Conservation (phyloP, 1,140 invertebrate species). For the Drosophila chauvacae region DNA sequence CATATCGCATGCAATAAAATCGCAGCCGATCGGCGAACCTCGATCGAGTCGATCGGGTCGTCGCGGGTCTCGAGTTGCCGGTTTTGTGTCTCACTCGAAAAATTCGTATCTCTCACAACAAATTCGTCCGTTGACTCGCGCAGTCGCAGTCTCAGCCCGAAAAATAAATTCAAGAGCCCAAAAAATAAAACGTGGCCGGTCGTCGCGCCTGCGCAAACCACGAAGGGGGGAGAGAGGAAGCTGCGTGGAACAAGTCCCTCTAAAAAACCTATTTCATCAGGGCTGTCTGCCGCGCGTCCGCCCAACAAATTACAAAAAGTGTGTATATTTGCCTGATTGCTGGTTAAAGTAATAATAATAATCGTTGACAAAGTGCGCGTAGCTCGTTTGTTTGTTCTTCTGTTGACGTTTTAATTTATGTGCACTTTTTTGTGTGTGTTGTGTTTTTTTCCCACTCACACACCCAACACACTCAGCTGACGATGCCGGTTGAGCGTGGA, state of each 20-base stretch:
- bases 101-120: constrained; percentile 71
- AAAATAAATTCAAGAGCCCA: background rate
- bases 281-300: constrained; percentile 6
- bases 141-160: constrained; percentile 40
- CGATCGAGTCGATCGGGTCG: constrained; percentile 43
- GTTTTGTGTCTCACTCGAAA: constrained; percentile 25
- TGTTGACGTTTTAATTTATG: constrained; percentile 70
- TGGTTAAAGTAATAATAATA: constrained; percentile 54
- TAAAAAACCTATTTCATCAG: constrained; percentile 30
- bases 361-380: constrained; percentile 52
- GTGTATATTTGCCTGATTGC: constrained; percentile 43
- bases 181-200: constrained; percentile 44
- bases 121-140: constrained; percentile 82
- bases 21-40: constrained; percentile 11
- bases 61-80: constrained; percentile 24
- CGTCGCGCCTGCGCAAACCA: constrained; percentile 69
- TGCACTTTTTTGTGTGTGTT: constrained; percentile 33
- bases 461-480: constrained; percentile 25
- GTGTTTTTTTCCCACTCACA: constrained; percentile 18
- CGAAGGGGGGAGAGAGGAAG: constrained; percentile 26
- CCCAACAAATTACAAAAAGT: constrained; percentile 48
- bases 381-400: constrained; percentile 54
- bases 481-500: constrained; percentile 39
- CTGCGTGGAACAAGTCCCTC: constrained; percentile 26
- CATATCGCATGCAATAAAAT: constrained; percentile 61